Conservation (phyloP, 2,888 invertebrate species). For the Drosophila phalerata region DNA sequence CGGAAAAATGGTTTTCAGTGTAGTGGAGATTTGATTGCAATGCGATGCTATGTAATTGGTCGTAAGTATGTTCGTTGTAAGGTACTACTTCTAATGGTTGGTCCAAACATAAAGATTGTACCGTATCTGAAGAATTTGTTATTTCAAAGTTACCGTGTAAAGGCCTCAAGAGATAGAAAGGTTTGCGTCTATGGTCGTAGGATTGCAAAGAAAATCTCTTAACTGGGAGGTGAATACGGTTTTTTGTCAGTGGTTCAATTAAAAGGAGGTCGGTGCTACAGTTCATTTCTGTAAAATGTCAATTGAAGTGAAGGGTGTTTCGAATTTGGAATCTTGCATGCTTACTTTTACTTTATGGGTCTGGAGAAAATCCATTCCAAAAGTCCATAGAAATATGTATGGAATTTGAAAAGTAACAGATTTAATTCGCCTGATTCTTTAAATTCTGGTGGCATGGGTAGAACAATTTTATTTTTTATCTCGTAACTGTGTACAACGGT, state of each 20-base stretch:
- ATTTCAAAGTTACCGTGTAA: neutral
- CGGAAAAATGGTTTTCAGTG: neutral
- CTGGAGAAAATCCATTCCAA: conserved; percentile 7
- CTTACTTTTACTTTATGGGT: conserved; percentile 1
- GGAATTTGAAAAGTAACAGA: conserved; percentile 6
- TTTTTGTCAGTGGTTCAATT: neutral
- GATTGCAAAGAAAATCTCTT: neutral
- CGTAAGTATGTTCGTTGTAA: neutral
- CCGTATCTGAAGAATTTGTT: neutral
- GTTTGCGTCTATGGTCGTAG: neutral
- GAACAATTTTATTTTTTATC: neutral
- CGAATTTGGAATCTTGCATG: neutral
- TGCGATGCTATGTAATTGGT: neutral
- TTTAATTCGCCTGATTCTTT: neutral
- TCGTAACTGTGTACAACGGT: neutral
- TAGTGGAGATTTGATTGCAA: neutral
- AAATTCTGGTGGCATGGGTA: neutral
- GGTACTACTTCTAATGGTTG: neutral
- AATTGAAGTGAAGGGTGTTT: neutral
- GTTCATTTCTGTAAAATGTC: neutral
- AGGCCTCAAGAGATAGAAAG: neutral
- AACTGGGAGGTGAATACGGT: neutral
- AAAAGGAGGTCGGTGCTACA: neutral
- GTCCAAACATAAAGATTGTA: neutral
- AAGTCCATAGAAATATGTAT: conserved; percentile 4